Evolutionary conservation across 2,797 vertebrate genomes (phyloP), one percentile per base, ranked within the genome.

Genomic region (Melanotaenia boesemani): DNA sequence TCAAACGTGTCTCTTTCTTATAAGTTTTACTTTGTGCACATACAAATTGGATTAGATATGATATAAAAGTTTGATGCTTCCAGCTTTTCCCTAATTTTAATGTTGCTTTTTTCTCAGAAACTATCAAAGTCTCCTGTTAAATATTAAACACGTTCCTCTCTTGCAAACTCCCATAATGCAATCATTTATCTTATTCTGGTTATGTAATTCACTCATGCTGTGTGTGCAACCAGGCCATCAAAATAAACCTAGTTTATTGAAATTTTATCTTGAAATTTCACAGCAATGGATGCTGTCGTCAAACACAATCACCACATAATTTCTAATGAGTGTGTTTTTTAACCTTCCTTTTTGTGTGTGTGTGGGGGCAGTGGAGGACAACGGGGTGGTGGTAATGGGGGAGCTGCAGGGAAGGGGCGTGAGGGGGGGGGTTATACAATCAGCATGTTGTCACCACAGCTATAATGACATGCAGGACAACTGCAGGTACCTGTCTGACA

Each of bases 371-470:
- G 67, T 44, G 81, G 83, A 81, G 84, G 70, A 86, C 83, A 89
- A 86, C 81, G 64, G 56, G 6, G 34, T 22, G 32, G 66, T 81
- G 80, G 83, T 83, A 83, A 83, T 88, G 74, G 87, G 77, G 73
- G 66, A 61, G 68, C 41, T 63, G 73, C 57, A 57, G 83, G 83
- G 74, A 57, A 58, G 71, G 66, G 50, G 30, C 30, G 30, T n/a
- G 30, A 5, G 30, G 30, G 30, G 30, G 28, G 30, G 5, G 4
- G 28, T 30, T 30, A 30, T 30, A 30, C 5, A 30, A 30, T 30
- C 89, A 88, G 86, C 85, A 87, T 78, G 86, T 92, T 90, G 93
- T 95, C 94, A 91, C 94, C 94, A 94, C 88, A 91, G 92, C 88
- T 94, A 94, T 93, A 79, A 85, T 76, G 91, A 91, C 88, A 90